Percentiles rank a stretch among this genome's conserved stretches.
Evolutionary conservation across 2,113 vertebrate species (phyloP).

Genomic region (Cinclus mexicanus): DNA sequence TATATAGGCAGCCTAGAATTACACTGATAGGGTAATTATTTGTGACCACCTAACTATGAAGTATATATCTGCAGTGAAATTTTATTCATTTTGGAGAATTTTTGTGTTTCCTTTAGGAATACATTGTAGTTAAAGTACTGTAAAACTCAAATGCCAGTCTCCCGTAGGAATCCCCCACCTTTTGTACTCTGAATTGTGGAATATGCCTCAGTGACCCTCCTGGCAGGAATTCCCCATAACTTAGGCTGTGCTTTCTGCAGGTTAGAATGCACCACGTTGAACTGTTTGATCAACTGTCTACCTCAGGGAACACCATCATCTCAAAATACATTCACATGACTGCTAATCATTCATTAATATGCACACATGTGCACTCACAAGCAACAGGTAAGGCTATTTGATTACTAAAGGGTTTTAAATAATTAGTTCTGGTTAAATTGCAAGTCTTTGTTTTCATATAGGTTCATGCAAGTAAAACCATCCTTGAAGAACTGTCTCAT

Average conservation of each 20-base stretch:
- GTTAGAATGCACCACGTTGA: fast-evolving
- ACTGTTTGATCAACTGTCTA: neutral
- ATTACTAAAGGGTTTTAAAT: neutral
- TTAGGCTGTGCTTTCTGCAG: neutral
- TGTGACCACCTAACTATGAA: neutral
- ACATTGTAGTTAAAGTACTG: neutral
- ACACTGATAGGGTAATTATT: neutral
- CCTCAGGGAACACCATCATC: neutral
- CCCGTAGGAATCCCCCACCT: fast-evolving
- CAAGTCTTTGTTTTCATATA: fast-evolving
- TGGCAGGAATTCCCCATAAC: fast-evolving
- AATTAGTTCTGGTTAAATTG: neutral
- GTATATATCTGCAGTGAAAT: neutral
- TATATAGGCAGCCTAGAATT: neutral
- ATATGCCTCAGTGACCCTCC: neutral
- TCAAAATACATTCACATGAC: neutral
- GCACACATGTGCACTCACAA: fast-evolving
- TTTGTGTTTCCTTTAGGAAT: neutral
- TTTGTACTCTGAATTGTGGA: neutral
- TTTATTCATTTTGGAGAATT: neutral
- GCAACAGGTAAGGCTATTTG: neutral
- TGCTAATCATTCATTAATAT: fast-evolving
- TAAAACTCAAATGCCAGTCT: neutral
- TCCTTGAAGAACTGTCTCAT: fast-evolving
- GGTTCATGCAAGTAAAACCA: fast-evolving